Evolutionary conservation across 2,797 vertebrate species (phyloP), one percentile per base, ranked within the genome.

Genomic region (Crenuchus spilurus): DNA sequence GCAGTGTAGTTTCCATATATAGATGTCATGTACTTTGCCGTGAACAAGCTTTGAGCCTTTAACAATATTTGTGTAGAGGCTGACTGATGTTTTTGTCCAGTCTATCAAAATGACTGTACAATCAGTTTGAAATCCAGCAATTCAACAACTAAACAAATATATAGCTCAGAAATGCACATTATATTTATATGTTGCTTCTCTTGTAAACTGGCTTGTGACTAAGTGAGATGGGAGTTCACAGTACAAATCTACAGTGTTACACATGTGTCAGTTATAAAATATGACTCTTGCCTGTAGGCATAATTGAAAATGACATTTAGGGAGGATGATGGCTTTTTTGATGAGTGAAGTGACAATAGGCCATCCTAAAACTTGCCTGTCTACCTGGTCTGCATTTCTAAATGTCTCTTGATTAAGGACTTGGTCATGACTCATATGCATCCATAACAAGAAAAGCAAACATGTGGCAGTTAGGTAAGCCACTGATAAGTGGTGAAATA

Each of bases 301-400:
- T 22, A 72, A 68, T 28, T 22, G 46, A 10, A 35, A 48, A 67
- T 62, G 73, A 65, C 63, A 62, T 61, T 79, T 72, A 68, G 39
- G 70, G 66, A 65, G 54, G 60, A 62, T 69, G 69, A 68, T 67
- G 67, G 52, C 26, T 7, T 66, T 24, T 73, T 74, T 77, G 78
- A 73, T 41, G 72, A 52, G 44, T 55, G 60, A 62, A 70, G 41
- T 33, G 31, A 74, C 55, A 26, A 14, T 61, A 20, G 26, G 49
- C 44, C 51, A 20, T 64, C 51, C 9, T 7, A 37, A 70, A 75
- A 35, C 65, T 7, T 58, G 42, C 58, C 66, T 46, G 65, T 73
- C 58, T 18, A 65, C 57, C 70, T 65, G 52, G 51, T 72, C 65
- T 57, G 16, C 58, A 57, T 67, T 74, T 58, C 48, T 30, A 10